phyloP scores from a whole-genome alignment of 1,140 invertebrate species.

The Aphelinus atriplicis region DNA sequence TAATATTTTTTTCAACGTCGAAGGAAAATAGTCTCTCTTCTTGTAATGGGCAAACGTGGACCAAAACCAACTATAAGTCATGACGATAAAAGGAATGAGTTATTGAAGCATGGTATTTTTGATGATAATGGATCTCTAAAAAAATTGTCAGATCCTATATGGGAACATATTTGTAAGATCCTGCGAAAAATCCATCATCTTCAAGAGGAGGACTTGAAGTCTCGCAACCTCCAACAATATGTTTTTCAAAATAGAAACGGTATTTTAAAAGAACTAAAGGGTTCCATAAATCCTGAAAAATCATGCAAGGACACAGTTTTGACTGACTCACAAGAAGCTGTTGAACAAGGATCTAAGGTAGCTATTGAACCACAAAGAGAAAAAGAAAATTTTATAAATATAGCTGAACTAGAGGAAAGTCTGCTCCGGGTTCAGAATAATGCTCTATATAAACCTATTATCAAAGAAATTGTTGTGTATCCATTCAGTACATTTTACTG shows the following conservation, averaged over 20 bases:
- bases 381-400: background rate
- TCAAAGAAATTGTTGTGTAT: background rate
- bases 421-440: background rate
- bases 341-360: too few species aligned
- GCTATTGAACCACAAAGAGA: too few species aligned
- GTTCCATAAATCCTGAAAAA: background rate
- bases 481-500: background rate
- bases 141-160: constrained; percentile 5
- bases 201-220: background rate
- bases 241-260: background rate
- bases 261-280: background rate
- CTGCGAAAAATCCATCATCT: too few species aligned
- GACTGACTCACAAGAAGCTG: too few species aligned
- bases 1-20: too few species aligned
- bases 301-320: too few species aligned
- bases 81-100: background rate
- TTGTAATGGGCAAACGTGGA: background rate
- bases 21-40: too few species aligned
- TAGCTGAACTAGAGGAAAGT: background rate
- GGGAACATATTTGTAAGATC: background rate
- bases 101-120: background rate
- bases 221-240: background rate
- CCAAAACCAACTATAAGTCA: background rate
- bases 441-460: background rate
- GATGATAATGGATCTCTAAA: background rate